phyloP scores from a whole-genome alignment of 2,888 invertebrate genomes.

The Plagodis dolabraria region DNA sequence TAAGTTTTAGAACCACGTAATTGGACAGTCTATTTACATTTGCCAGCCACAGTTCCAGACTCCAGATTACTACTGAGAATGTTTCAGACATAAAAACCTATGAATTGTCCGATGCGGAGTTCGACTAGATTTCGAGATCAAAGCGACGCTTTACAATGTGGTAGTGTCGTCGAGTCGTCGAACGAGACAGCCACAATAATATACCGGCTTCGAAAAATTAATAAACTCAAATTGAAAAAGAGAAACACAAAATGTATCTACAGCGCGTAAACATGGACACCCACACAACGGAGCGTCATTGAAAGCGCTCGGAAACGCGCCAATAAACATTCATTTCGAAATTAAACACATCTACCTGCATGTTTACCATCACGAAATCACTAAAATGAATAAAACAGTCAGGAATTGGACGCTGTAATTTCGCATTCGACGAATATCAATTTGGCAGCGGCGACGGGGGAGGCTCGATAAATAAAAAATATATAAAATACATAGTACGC shows the following conservation, averaged over 20 bases:
- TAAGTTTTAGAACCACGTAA: too few relatives aligned
- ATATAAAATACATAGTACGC: constrained; percentile 79
- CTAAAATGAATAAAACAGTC: constrained; percentile 83
- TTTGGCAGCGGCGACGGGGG: constrained; percentile 65
- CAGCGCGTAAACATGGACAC: constrained; percentile 53
- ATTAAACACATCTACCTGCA: constrained; percentile 83
- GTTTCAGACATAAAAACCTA: too few relatives aligned
- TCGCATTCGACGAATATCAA: constrained; percentile 80
- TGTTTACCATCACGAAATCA: constrained; percentile 81
- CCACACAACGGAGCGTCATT: constrained; percentile 53
- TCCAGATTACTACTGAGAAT: too few relatives aligned
- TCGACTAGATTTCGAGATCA: too few relatives aligned
- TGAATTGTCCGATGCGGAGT: too few relatives aligned
- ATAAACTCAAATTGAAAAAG: constrained; percentile 40
- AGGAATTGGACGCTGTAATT: constrained; percentile 73
- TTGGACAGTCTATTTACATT: too few relatives aligned
- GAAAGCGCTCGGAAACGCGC: constrained; percentile 75
- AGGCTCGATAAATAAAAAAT: constrained; percentile 77
- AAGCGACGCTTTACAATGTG: too few relatives aligned
- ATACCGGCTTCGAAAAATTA: constrained; percentile 24
- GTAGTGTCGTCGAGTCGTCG: too few relatives aligned
- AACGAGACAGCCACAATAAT: constrained; percentile 8
- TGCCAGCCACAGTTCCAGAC: too few relatives aligned
- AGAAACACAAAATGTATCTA: constrained; percentile 48
- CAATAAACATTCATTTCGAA: constrained; percentile 83